Conservation (phyloP, 2,888 invertebrate species). For the Ceramica pisi region DNA sequence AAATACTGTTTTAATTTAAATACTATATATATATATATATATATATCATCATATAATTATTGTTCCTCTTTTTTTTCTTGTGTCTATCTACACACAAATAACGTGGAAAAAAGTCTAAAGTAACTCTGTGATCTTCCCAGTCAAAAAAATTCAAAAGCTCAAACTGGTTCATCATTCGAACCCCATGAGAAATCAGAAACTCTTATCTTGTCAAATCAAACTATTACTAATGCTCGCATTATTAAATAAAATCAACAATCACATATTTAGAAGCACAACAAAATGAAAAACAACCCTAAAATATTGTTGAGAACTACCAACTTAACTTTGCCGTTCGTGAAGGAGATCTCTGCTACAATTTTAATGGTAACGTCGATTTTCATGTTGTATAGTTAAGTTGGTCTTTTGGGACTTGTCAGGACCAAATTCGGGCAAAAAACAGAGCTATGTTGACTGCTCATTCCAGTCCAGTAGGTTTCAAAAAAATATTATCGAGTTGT, state of each 20-base stretch:
- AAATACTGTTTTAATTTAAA: too few species aligned
- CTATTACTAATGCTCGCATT: slow-evolving; percentile 57
- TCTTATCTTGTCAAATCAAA: slow-evolving; percentile 51
- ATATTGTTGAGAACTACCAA: slow-evolving; percentile 42
- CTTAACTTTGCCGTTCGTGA: slow-evolving; percentile 37
- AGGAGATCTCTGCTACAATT: not conserved
- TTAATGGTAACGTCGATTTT: slow-evolving; percentile 1
- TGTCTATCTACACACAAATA: not conserved
- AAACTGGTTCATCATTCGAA: slow-evolving; percentile 12
- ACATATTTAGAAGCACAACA: slow-evolving; percentile 37
- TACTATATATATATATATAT: too few species aligned
- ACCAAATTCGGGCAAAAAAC: slow-evolving; percentile 58
- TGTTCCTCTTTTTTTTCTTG: not conserved
- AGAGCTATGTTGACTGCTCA: slow-evolving; percentile 74
- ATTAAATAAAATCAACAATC: slow-evolving; percentile 57
- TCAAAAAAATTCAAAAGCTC: slow-evolving; percentile 6
- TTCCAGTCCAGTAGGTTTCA: slow-evolving; percentile 73
- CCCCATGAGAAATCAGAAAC: slow-evolving; percentile 45
- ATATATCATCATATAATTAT: too few species aligned
- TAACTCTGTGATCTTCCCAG: not conserved
- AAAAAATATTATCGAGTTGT: slow-evolving; percentile 73
- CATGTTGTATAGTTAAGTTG: slow-evolving; percentile 37
- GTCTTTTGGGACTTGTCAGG: slow-evolving; percentile 54
- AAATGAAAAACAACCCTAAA: slow-evolving; percentile 55
- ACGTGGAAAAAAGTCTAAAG: not conserved